Conservation (phyloP, 2,797 vertebrate genomes). For the Periparus ater region DNA sequence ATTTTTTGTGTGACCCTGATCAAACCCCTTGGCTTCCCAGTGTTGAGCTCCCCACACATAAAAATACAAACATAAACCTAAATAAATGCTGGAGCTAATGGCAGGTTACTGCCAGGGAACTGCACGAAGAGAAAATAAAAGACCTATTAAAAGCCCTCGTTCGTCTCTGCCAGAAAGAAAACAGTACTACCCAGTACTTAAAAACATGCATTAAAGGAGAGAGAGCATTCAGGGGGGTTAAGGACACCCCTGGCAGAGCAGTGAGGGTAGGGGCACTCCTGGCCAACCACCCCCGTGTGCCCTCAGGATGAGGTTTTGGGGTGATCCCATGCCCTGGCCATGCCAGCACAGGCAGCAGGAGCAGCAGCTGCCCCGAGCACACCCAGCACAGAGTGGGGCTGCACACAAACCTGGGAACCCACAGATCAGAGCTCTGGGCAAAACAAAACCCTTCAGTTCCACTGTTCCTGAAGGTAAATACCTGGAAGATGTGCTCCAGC, state of each 20-base stretch:
- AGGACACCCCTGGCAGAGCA: not conserved
- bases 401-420: not conserved
- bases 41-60: not conserved
- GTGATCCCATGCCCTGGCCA: accelerated
- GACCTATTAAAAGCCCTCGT: not conserved
- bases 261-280: not conserved
- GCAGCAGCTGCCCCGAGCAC: not conserved
- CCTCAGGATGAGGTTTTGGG: not conserved
- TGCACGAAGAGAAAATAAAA: not conserved
- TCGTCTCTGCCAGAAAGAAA: slow-evolving; percentile 12
- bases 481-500: not conserved
- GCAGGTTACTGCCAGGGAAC: slow-evolving; percentile 1
- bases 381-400: not conserved
- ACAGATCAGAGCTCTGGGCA: not conserved
- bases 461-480: not conserved
- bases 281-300: accelerated
- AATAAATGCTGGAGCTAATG: not conserved
- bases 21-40: not conserved
- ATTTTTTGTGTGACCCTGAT: not conserved
- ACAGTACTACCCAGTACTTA: not conserved
- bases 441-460: not conserved
- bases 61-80: not conserved
- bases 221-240: not conserved
- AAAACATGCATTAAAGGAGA: not conserved
- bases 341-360: not conserved